phyloP scores from a whole-genome alignment of 2,113 vertebrate species.

The Tenebrosternarchus preto region DNA sequence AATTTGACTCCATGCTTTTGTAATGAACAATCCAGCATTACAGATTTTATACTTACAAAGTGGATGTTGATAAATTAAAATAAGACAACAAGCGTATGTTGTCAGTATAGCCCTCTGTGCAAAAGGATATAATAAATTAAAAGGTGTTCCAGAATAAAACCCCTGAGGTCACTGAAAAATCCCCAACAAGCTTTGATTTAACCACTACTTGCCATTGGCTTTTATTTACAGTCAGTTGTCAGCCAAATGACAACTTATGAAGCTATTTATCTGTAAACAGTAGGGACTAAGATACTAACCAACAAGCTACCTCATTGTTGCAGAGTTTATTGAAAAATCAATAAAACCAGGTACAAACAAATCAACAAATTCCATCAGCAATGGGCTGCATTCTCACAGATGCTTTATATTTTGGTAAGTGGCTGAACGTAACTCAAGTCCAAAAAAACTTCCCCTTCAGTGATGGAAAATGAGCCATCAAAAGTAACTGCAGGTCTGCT shows the following conservation, averaged over 20 bases:
- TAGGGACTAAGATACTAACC: constrained; percentile 82
- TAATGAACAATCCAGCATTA: background rate
- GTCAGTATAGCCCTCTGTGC: background rate
- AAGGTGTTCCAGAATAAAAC: constrained; percentile 62
- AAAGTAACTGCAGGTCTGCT: constrained; percentile 26
- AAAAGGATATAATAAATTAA: background rate
- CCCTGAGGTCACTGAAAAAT: constrained; percentile 94
- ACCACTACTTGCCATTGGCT: constrained; percentile 89
- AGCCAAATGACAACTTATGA: constrained; percentile 90
- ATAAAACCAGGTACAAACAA: constrained; percentile 79
- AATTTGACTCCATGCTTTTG: background rate
- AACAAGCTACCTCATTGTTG: constrained; percentile 75
- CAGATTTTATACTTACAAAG: background rate
- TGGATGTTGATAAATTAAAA: constrained; percentile 13
- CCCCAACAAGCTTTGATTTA: constrained; percentile 92
- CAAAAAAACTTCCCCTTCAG: constrained; percentile 5
- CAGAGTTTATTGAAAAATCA: constrained; percentile 89
- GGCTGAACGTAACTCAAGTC: background rate
- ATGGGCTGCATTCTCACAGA: constrained; percentile 39
- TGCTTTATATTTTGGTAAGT: constrained; percentile 44
- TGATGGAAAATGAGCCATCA: constrained; percentile 41
- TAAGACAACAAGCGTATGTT: background rate
- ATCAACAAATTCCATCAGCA: constrained; percentile 82
- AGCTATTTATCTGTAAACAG: constrained; percentile 83
- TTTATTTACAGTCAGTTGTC: constrained; percentile 95